These are phyloP conservation scores for Orthosia incerta DNA, from an alignment of 2,888 invertebrate species.

Conservation along the genomic window DNA sequence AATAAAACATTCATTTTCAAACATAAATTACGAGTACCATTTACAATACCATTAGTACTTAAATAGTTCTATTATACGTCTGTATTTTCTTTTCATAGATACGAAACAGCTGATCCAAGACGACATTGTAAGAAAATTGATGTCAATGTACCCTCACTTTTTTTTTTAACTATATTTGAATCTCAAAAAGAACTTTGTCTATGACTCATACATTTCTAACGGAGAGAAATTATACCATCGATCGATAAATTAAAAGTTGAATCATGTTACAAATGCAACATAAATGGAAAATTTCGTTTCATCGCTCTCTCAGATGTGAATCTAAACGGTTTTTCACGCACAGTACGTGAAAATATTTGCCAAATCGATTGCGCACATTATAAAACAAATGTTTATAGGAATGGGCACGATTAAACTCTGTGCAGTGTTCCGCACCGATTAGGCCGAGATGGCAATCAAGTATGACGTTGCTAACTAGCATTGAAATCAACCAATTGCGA, in stretches of 20 bases:
- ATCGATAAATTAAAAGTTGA: background rate
- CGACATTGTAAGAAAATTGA: constrained; percentile 6
- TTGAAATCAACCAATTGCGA: constrained; percentile 50
- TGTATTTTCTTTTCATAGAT: background rate
- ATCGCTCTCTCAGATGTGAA: background rate
- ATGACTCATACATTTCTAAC: background rate
- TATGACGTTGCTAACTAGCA: constrained; percentile 52
- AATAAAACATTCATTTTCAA: background rate
- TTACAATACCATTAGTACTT: background rate
- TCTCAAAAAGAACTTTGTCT: background rate
- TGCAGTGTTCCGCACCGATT: constrained; percentile 42
- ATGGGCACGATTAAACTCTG: constrained; percentile 40
- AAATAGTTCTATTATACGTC: background rate
- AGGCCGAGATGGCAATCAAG: constrained; percentile 46
- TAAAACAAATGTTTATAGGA: constrained; percentile 46
- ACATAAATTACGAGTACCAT: background rate
- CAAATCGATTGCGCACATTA: constrained; percentile 38
- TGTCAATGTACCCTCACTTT: constrained; percentile 33
- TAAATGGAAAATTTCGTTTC: constrained; percentile 1
- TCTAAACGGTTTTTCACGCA: constrained; percentile 16
- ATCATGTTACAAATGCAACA: background rate
- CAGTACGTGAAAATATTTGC: constrained; percentile 41
- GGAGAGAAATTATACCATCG: background rate
- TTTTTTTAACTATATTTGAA: constrained; percentile 6
- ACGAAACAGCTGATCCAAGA: constrained; percentile 47